Evolutionary conservation across 2,797 vertebrate species (phyloP).

Genomic region (Syngnathus rostellatus): DNA sequence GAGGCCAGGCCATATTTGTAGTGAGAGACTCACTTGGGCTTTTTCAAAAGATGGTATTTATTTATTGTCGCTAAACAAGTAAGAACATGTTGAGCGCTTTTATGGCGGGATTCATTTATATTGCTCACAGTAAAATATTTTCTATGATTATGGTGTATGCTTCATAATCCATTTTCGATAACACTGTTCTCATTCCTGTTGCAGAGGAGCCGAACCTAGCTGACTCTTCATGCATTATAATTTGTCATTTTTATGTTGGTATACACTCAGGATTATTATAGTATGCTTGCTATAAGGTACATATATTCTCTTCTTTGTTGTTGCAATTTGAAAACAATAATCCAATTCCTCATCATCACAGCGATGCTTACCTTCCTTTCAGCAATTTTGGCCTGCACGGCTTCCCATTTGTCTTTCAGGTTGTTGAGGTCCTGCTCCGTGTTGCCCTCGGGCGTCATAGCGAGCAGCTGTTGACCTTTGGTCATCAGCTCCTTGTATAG

Average conservation of each 20-base stretch:
- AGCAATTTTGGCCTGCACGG: conserved; percentile 80
- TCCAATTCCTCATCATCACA: background rate
- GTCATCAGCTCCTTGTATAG: conserved; percentile 76
- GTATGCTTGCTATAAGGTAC: background rate
- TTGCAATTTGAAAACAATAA: background rate
- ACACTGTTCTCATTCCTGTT: background rate
- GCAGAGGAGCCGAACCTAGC: background rate
- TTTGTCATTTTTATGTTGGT: too few relatives aligned
- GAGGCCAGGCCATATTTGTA: conserved; percentile 38
- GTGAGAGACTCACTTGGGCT: conserved; percentile 7
- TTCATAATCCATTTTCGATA: background rate
- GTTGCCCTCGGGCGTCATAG: conserved; percentile 75
- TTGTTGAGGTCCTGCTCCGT: conserved; percentile 87
- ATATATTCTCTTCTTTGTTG: background rate
- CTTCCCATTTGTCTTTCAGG: conserved; percentile 92
- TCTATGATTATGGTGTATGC: background rate
- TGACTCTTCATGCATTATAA: background rate
- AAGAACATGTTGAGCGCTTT: background rate
- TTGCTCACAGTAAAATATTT: background rate
- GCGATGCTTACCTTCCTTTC: conserved; percentile 82
- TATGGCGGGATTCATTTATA: background rate
- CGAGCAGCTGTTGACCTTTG: conserved; percentile 83
- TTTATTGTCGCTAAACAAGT: conserved; percentile 1
- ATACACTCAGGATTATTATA: too few relatives aligned
- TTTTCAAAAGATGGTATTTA: background rate